These are phyloP conservation scores for Papilio demoleus DNA, from an alignment of 2,888 invertebrate species.

Conservation along the genomic window DNA sequence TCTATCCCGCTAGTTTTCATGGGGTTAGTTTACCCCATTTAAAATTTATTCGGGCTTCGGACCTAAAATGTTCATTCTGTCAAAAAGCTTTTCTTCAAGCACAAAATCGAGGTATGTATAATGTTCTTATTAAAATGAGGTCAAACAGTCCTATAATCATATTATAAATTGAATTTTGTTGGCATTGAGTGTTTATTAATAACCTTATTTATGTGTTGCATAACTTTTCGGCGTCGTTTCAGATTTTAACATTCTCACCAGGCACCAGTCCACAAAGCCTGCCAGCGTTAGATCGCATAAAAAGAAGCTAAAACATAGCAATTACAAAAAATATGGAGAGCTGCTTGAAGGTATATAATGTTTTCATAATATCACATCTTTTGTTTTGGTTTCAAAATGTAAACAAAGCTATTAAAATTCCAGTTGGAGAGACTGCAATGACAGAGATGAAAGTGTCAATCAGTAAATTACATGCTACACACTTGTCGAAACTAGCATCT, in stretches of 20 bases:
- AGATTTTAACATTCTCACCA: conserved; percentile 60
- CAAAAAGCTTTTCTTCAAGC: conserved; percentile 67
- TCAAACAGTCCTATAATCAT: not conserved
- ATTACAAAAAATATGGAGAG: conserved; percentile 85
- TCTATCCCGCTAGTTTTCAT: conserved; percentile 71
- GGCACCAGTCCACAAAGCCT: conserved; percentile 76
- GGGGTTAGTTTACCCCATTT: conserved; percentile 57
- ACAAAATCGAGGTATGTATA: conserved; percentile 62
- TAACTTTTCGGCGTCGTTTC: conserved; percentile 64
- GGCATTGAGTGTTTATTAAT: conserved; percentile 41
- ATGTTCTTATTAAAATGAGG: not conserved
- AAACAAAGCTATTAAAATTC: conserved; percentile 46
- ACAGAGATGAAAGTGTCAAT: conserved; percentile 87
- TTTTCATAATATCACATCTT: not conserved
- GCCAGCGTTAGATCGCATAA: conserved; percentile 67
- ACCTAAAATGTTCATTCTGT: conserved; percentile 77
- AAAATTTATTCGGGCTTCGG: conserved; percentile 54
- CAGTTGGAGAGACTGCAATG: conserved; percentile 86
- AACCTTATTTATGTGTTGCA: conserved; percentile 66
- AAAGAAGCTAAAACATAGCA: conserved; percentile 77
- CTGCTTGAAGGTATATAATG: conserved; percentile 86
- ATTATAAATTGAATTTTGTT: not conserved
- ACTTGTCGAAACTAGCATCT: conserved; percentile 86
- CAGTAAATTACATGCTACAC: conserved; percentile 86
- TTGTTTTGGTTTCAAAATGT: conserved; percentile 10